Base-by-base conservation (phyloP, 2,888 invertebrate genomes). In the Tenthredo scrophulariae region DNA sequence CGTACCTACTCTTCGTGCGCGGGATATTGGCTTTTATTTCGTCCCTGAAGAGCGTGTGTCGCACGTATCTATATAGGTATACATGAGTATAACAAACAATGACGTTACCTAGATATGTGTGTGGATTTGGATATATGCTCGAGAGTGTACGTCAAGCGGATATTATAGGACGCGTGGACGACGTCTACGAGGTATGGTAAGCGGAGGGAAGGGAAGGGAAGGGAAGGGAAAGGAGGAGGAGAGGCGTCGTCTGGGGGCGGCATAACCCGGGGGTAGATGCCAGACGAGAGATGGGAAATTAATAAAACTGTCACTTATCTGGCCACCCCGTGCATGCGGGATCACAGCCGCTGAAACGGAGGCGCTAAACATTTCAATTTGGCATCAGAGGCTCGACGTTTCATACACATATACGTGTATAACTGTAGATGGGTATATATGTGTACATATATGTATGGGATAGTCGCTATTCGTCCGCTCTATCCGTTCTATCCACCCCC, bases 231-330 rank as follows among this genome's bases (percentile, higher is more conserved):
- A 29, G 2, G 26, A 6, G 5, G n/a, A 26, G 33, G 29, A 54
- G 85, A 77, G 15, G 62, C 13, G 82, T 85, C 82, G 85, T 84
- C 86, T 85, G 86, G 87, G 86, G 87, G 88, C 87, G 88, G 86
- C 72, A 86, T 86, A 88, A 87, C 85, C 88, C 86, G 85, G 86
- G 85, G 87, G 85, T 85, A 86, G 86, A 82, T 87, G 87, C 87
- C 88, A 89, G 86, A 88, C 89, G 90, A 90, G 93, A 93, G 94
- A 95, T 94, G 95, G 94, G 94, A 96, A 96, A 96, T 96, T 96
- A 96, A 96, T 96, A 96, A 96, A 96, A 95, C 95, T 96, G 96
- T 96, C 96, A 96, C 95, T 96, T 95, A 95, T 95, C 94, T 94
- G 94, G 93, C 93, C 80, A 46, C 37, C 89, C 86, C 29, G 85